A percentile compares a stretch with the other conserved stretches of the same genome.
phyloP scores from a whole-genome alignment of 1,140 invertebrate genomes.

The Sminthurides bifidus region DNA sequence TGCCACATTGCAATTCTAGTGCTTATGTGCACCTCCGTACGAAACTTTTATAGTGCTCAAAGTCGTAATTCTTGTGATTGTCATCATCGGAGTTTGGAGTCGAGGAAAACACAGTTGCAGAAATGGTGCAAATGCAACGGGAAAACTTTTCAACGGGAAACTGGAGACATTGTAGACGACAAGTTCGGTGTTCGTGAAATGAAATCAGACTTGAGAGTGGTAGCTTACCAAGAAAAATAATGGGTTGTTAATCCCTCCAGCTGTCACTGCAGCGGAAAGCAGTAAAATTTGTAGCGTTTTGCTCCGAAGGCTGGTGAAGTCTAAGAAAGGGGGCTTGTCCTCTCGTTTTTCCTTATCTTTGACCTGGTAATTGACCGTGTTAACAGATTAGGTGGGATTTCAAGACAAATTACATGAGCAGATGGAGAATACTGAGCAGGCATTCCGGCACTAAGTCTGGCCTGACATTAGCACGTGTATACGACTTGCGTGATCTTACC shows the following conservation, averaged over 20 bases:
- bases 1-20: no score
- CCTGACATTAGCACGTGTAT: not conserved
- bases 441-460: not conserved
- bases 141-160: no score
- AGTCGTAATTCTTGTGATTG: no score
- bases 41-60: no score
- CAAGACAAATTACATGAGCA: not conserved
- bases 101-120: no score
- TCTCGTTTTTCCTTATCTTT: constrained; percentile 40
- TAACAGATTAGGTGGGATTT: not conserved
- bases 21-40: no score
- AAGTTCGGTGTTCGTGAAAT: no score
- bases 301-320: constrained; percentile 68
- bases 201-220: not conserved
- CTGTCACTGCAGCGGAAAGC: constrained; percentile 60
- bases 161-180: no score
- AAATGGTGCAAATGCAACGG: no score
- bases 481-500: constrained; percentile 30
- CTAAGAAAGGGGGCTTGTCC: constrained; percentile 69
- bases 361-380: no score
- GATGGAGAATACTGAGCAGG: not conserved
- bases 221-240: constrained; percentile 61
- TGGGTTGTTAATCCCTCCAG: constrained; percentile 74
- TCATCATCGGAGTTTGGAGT: no score
- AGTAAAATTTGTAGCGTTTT: constrained; percentile 72